Base-by-base conservation (phyloP, 1,140 invertebrate genomes). In the Steinernema feltiae region DNA sequence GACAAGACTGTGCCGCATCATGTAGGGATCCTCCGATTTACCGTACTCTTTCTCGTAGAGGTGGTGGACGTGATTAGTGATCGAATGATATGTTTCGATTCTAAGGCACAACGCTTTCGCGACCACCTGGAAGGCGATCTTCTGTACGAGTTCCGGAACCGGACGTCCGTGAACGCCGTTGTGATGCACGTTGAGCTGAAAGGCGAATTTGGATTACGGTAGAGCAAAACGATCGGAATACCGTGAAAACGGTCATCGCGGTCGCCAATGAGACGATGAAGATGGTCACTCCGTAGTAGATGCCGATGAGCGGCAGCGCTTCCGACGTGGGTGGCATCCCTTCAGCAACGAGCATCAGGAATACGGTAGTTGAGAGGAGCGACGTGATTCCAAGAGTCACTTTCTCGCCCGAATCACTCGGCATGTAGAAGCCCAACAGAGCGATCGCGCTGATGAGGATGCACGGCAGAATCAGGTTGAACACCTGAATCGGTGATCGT, bases 281-380 rank as follows among this genome's bases (percentile, higher is more conserved):
- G 79, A 95, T 95, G 81, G 93, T 94, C 0, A 93, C 92, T 27
- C 93, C 93, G 83, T 95, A 95, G 86, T 95, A 95, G 75, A 94
- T 88, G 88, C 93, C 94, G 80, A 95, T 94, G 24, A 95, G 88
- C 1, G 93, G 93, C 69, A 90, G 83, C 0, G 92, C 93, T 86
- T 95, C 94, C 82, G 94, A 93, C 0, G 93, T 94, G 0, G 93
- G 93, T n/a, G 93, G 93, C 82, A 95, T 89, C 63, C 91, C 93
- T 86, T 95, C 93, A 71, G 93, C 88, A 24, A 95, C 94, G 18
- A 94, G 92, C 93, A 95, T 95, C 1, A 95, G 88, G 86, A 95
- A 95, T 12, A 95, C 93, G 0, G 93, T 94, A 92, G 95, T 94
- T 1, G 93, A 94, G 1, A 95, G 89, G 0, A 95, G 89, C 0